Evolutionary conservation across 2,797 vertebrate genomes (phyloP).

Genomic region (Falco berigora): DNA sequence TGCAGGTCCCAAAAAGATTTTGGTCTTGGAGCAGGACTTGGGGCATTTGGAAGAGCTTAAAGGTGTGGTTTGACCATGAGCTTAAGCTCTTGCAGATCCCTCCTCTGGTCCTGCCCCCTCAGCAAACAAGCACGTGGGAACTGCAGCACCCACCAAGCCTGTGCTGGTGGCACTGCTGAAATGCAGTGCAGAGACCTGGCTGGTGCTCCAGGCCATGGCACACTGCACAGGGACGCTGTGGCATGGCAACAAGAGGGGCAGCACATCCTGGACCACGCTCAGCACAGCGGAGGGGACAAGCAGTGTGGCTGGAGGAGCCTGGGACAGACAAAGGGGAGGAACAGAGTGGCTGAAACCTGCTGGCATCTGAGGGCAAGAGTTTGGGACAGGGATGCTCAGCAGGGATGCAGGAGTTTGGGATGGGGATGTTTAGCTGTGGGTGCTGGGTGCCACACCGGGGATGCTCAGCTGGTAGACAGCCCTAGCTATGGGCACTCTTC

Average conservation of each 20-base stretch:
- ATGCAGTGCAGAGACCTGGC: background rate
- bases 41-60: background rate
- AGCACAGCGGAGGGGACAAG: background rate
- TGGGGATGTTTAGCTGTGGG: background rate
- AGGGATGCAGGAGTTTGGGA: background rate
- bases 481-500: background rate
- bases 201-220: background rate
- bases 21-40: background rate
- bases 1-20: background rate
- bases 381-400: too few relatives aligned
- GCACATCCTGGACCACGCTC: background rate
- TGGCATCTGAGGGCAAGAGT: background rate
- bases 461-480: background rate
- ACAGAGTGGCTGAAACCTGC: background rate
- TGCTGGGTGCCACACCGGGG: background rate
- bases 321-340: background rate
- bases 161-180: background rate
- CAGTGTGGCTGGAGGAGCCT: background rate
- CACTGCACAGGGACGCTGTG: rapidly evolving
- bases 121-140: rapidly evolving
- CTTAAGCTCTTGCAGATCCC: background rate
- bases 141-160: rapidly evolving
- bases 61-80: background rate
- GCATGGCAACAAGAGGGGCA: background rate
- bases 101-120: background rate